Base-by-base conservation (phyloP, 2,113 vertebrate genomes). In the Microcebus lehilahytsara region DNA sequence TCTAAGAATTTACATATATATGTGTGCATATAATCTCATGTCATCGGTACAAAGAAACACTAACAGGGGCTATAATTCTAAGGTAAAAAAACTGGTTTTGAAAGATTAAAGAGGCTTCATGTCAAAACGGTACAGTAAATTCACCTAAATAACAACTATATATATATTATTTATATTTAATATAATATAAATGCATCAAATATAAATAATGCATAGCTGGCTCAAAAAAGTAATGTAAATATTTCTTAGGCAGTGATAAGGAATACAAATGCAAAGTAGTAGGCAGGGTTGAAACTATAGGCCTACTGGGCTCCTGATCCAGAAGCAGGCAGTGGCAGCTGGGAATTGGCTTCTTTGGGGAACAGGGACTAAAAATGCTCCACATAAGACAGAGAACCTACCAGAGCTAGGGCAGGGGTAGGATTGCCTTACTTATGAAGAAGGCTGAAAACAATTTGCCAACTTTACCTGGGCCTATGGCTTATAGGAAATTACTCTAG, bases 11-110 rank as follows among this genome's bases (percentile, higher is more conserved):
- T 93, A 88, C 11, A 58, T 78, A 78, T 32, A 51, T 67, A 27
- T 60, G 30, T 53, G 30, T 58, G 23, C 79, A 11, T 67, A 78
- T 86, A 64, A 91, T 53, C 14, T 88, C 77, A 93, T 27, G 88
- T 91, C 67, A 78, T 42, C 16, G 83, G 49, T 40, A 87, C 66
- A 87, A 75, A 86, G 56, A 60, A 91, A 89, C 23, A 69, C 40
- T 80, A 80, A 91, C 10, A 95, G 27, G 78, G 46, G n/a, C 16
- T 88, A 40, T 46, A 78, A 74, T 79, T 78, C 17, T 74, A 85
- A 96, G 72, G 92, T 83, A n/a, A 85, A 46, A 96, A 96, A 92
- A 72, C 9, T 7, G 62, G 27, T 60, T 96, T 20, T 91, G 37
- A 91, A 91, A 94, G 46, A 81, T 81, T 89, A 7, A 89, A 80